Conservation (phyloP, 2,888 invertebrate species). For the Cheilosia soror region DNA sequence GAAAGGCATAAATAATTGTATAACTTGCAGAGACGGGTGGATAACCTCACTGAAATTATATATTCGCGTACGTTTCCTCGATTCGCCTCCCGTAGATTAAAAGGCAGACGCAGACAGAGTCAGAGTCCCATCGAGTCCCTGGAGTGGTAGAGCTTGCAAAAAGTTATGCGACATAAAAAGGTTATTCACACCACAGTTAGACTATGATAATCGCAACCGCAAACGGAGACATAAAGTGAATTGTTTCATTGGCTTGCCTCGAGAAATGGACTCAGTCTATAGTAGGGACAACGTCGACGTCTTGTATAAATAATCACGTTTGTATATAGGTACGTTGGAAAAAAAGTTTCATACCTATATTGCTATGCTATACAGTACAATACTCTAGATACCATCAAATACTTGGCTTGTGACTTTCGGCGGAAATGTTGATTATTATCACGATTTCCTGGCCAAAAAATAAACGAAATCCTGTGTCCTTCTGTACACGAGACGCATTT, state of each 20-base stretch:
- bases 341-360: background rate
- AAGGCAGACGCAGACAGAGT: background rate
- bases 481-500: conserved; percentile 12
- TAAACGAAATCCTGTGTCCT: background rate
- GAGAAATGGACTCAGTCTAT: conserved; percentile 12
- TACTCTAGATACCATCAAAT: background rate
- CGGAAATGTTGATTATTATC: conserved; percentile 23
- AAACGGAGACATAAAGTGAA: background rate
- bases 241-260: conserved; percentile 32
- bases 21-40: conserved; percentile 23
- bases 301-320: background rate
- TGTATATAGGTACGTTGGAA: background rate
- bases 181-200: conserved; percentile 17
- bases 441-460: conserved; percentile 21
- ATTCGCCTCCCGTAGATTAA: conserved; percentile 2
- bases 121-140: conserved; percentile 16
- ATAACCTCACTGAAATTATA: conserved; percentile 37
- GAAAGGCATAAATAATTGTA: conserved; percentile 12
- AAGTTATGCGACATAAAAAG: conserved; percentile 38
- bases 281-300: background rate
- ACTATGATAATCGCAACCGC: conserved; percentile 7
- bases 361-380: conserved; percentile 9
- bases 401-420: conserved; percentile 7
- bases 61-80: conserved; percentile 27
- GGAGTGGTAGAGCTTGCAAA: conserved; percentile 24